These are phyloP conservation scores for Herpetotheres cachinnans DNA, from an alignment of 2,113 vertebrate genomes.

Conservation along the genomic window DNA sequence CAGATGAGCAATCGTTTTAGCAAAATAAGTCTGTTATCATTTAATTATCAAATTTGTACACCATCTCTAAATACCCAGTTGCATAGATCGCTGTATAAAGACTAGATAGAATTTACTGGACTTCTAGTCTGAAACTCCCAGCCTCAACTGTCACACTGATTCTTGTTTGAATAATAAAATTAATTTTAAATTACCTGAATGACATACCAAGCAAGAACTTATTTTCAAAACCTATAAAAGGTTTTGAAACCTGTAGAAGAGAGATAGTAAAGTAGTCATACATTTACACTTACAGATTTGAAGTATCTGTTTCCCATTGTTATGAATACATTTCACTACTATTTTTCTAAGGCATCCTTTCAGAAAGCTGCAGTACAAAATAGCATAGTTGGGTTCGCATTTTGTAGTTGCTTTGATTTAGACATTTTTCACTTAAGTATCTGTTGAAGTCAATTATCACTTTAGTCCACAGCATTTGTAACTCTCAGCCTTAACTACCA, in stretches of 20 bases:
- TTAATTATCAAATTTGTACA: background rate
- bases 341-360: background rate
- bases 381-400: background rate
- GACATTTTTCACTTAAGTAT: background rate
- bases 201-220: background rate
- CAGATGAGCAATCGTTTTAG: background rate
- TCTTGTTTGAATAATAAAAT: background rate
- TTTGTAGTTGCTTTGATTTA: background rate
- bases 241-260: background rate
- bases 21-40: background rate
- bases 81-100: background rate
- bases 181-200: background rate
- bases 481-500: background rate
- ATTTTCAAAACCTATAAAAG: background rate
- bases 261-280: background rate
- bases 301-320: background rate
- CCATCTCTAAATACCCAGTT: background rate
- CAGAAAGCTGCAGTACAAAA: background rate
- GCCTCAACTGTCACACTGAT: background rate
- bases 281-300: background rate
- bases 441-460: background rate
- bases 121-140: background rate
- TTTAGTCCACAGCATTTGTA: background rate
- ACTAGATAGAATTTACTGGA: background rate
- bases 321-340: background rate